Base-by-base conservation (phyloP, 2,888 invertebrate genomes). In the Platycheirus rosarum region DNA sequence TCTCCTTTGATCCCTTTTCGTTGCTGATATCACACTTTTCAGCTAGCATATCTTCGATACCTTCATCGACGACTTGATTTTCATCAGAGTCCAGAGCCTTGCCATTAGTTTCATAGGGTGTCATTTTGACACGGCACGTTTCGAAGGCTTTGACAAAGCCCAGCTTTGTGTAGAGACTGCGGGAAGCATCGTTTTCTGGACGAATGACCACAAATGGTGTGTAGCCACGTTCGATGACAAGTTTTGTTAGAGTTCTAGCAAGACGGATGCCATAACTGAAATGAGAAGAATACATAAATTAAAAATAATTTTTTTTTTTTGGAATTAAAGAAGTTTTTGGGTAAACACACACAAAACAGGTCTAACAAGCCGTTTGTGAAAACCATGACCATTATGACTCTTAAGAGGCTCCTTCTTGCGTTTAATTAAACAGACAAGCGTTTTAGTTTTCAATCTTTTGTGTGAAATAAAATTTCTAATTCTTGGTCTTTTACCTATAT, bases 161-260 rank as follows among this genome's bases (percentile, higher is more conserved):
- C 87, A 96, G 92, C 90, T 96, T 96, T 86, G 93, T 94, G 91
- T 96, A 96, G 69, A 96, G 93, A 87, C 94, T 94, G 88, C 95
- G 94, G 85, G 96, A 96, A 84, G 96, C 96, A 90, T 95, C 95
- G 90, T 96, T 96, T 91, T 96, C 96, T 80, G 96, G 96, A 89
- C 94, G 92, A 91, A 96, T 96, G 87, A 96, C 95, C 85, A 96
- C 96, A 91, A 96, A 96, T 74, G 96, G 96, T 87, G 94, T 93
- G 91, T 96, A 96, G 85, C 96, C 95, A 68, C 95, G 92, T 65
- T 93, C 93, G 46, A 93, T 93, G 51, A 95, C 94, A 86, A 93
- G 92, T 87, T 92, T 92, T 69, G 94, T 94, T 84, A 94, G 92
- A 79, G 92, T 92, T 87, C 93, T 93, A 71, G 95, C 95, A 86